Evolutionary conservation across 2,888 invertebrate species (phyloP).

Genomic region (Ceramica pisi): DNA sequence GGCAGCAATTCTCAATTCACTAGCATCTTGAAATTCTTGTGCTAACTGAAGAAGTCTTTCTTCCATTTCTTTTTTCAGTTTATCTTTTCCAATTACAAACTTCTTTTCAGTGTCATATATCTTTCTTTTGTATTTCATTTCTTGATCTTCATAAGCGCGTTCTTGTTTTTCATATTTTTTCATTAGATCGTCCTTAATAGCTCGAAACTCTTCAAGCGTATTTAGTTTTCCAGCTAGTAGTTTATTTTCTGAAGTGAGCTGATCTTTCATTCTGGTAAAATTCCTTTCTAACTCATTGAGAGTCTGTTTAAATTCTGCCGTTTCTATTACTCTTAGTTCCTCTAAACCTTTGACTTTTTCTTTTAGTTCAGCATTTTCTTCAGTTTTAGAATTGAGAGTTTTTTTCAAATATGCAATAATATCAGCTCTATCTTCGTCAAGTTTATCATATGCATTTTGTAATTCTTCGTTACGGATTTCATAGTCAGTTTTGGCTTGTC

Average conservation of each 20-base stretch:
- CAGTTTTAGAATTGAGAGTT: slow-evolving; percentile 93
- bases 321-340: slow-evolving; percentile 92
- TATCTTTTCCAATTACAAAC: slow-evolving; percentile 94
- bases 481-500: slow-evolving; percentile 92
- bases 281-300: slow-evolving; percentile 93
- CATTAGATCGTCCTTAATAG: slow-evolving; percentile 96
- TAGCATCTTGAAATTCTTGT: slow-evolving; percentile 96
- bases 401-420: slow-evolving; percentile 95
- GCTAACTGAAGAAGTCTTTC: slow-evolving; percentile 94
- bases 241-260: slow-evolving; percentile 96
- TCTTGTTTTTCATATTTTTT: slow-evolving; percentile 96
- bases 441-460: slow-evolving; percentile 91
- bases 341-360: slow-evolving; percentile 94
- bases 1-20: slow-evolving; percentile 96
- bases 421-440: slow-evolving; percentile 96
- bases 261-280: slow-evolving; percentile 95
- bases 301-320: slow-evolving; percentile 91
- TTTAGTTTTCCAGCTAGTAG: slow-evolving; percentile 96
- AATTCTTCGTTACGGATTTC: slow-evolving; percentile 93
- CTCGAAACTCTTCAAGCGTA: slow-evolving; percentile 96
- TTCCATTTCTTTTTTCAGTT: slow-evolving; percentile 96
- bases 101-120: slow-evolving; percentile 95
- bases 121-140: slow-evolving; percentile 94
- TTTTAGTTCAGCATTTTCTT: slow-evolving; percentile 92
- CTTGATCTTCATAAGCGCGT: slow-evolving; percentile 93